These are phyloP conservation scores for Pinctada fucata DNA, from an alignment of 2,888 invertebrate genomes.

Conservation along the genomic window DNA sequence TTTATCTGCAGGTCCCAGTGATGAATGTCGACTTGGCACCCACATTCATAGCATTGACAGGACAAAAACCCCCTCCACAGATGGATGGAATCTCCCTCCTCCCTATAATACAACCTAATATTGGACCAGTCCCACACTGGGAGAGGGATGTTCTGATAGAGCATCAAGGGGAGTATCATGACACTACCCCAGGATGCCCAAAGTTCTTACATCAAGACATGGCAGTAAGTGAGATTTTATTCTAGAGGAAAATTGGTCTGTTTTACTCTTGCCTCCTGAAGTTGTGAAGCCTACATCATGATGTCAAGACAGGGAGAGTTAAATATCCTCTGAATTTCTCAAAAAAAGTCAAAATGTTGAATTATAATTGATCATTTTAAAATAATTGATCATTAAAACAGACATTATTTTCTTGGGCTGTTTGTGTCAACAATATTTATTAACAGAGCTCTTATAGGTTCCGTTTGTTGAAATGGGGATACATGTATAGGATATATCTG, in stretches of 20 bases:
- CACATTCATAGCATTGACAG: constrained; percentile 87
- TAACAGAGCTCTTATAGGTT: no score
- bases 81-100: constrained; percentile 84
- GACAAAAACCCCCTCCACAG: constrained; percentile 75
- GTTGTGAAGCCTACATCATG: no score
- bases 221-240: constrained; percentile 79
- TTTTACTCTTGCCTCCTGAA: no score
- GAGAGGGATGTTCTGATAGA: constrained; percentile 81
- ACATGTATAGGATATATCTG: no score
- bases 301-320: no score
- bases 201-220: constrained; percentile 81
- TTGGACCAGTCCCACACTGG: not conserved
- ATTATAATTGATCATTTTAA: no score
- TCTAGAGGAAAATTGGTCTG: not conserved
- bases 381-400: not conserved
- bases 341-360: no score
- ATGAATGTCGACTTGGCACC: constrained; percentile 90
- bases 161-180: constrained; percentile 86
- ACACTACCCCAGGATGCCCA: constrained; percentile 82
- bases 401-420: no score
- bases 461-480: no score
- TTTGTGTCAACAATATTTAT: no score
- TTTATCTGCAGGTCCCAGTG: constrained; percentile 80
- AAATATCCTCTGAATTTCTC: no score
- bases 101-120: constrained; percentile 53